Conservation (phyloP, 2,888 invertebrate genomes). For the Lottia gigantea region DNA sequence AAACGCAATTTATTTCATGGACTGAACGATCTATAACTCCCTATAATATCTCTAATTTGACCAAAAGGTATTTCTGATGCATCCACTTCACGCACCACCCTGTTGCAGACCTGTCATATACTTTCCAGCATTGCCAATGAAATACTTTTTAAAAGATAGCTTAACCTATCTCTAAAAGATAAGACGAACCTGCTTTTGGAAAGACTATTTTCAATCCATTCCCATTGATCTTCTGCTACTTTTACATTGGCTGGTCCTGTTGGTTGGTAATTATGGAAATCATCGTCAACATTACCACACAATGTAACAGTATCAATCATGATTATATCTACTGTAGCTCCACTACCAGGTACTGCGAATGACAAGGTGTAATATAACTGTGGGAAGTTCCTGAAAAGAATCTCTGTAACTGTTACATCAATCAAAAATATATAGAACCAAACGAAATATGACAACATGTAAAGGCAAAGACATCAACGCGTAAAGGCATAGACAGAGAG, state of each 20-base stretch:
- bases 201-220: slow-evolving; percentile 66
- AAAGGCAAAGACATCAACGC: no score
- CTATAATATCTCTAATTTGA: no score
- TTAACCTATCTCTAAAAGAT: neutral
- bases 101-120: no score
- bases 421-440: no score
- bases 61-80: no score
- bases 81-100: no score
- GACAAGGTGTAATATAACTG: slow-evolving; percentile 67
- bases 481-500: no score
- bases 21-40: no score
- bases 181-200: slow-evolving; percentile 55
- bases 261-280: slow-evolving; percentile 46
- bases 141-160: no score
- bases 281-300: slow-evolving; percentile 68
- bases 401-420: neutral
- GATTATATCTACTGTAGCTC: slow-evolving; percentile 64
- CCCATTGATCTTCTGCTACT: slow-evolving; percentile 64
- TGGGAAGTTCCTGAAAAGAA: slow-evolving; percentile 68
- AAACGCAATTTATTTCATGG: no score
- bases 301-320: slow-evolving; percentile 71
- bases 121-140: no score
- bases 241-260: slow-evolving; percentile 41
- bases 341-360: slow-evolving; percentile 56
- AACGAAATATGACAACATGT: no score